Conservation (phyloP, 2,888 invertebrate genomes). For the Argyresthia albistria region DNA sequence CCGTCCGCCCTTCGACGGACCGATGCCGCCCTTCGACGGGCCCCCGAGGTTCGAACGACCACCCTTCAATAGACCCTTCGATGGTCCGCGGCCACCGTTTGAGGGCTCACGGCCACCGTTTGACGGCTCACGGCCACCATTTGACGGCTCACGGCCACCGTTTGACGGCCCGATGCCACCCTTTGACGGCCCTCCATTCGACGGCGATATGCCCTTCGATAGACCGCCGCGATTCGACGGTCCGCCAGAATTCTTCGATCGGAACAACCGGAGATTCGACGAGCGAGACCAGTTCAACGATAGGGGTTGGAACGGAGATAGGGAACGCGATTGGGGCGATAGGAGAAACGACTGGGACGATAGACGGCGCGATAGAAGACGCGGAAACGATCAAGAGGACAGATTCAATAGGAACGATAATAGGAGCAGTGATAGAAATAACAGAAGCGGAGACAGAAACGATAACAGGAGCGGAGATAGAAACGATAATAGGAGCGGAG, state of each 20-base stretch:
- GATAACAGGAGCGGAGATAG: constrained; percentile 23
- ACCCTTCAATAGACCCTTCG: constrained; percentile 35
- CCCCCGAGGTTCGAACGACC: constrained; percentile 35
- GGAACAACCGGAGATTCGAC: constrained; percentile 50
- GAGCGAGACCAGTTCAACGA: constrained; percentile 50
- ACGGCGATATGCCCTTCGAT: constrained; percentile 30
- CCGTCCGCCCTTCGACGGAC: constrained; percentile 36
- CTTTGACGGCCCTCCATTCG: constrained; percentile 24
- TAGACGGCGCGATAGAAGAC: constrained; percentile 15
- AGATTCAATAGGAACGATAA: constrained; percentile 14
- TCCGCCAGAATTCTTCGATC: constrained; percentile 54
- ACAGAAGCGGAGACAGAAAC: constrained; percentile 13
- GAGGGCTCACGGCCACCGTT: constrained; percentile 27
- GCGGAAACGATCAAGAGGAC: constrained; percentile 34
- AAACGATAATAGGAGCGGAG: constrained; percentile 24
- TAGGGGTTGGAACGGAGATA: constrained; percentile 43
- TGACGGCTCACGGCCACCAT: constrained; percentile 14
- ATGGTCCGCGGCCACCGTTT: constrained; percentile 38
- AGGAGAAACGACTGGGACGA: constrained; percentile 18
- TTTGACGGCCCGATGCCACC: constrained; percentile 18
- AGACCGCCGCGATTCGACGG: constrained; percentile 26
- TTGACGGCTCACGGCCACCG: constrained; percentile 16
- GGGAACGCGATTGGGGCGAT: constrained; percentile 30
- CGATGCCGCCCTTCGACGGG: constrained; percentile 30
- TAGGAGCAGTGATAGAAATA: constrained; percentile 3